Conservation (phyloP, 2,113 vertebrate genomes). For the Orycteropus afer region DNA sequence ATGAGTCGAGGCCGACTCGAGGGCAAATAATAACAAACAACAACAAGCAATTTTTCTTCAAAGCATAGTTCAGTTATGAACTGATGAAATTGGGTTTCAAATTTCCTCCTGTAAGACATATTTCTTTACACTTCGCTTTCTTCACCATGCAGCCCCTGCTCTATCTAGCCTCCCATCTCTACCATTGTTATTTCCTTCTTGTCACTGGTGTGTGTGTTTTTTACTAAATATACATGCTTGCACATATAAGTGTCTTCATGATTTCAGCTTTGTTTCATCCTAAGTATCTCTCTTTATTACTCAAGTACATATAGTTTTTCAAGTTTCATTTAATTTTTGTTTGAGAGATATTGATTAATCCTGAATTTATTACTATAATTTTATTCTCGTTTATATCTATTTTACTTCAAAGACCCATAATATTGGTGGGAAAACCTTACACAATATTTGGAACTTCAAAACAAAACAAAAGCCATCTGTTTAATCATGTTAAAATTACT, state of each 20-base stretch:
- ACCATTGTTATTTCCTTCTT: background rate
- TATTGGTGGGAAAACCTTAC: background rate
- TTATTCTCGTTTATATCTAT: background rate
- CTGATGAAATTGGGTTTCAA: background rate
- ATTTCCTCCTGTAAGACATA: background rate
- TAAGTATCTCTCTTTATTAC: rapidly evolving
- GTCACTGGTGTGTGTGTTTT: background rate
- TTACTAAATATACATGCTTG: background rate
- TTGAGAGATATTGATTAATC: background rate
- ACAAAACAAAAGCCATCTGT: background rate
- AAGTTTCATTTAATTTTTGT: background rate
- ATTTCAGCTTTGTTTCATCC: no score
- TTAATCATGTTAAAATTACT: background rate
- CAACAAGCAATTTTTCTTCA: no score
- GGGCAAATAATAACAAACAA: no score
- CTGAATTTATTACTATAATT: background rate
- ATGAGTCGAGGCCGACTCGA: no score
- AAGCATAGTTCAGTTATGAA: background rate
- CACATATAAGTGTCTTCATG: background rate
- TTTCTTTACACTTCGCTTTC: background rate
- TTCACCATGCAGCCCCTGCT: background rate
- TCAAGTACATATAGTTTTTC: background rate
- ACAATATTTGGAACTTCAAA: background rate
- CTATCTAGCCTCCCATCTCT: background rate
- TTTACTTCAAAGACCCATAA: background rate